phyloP scores from a whole-genome alignment of 2,888 invertebrate genomes.

The Selenia dentaria region DNA sequence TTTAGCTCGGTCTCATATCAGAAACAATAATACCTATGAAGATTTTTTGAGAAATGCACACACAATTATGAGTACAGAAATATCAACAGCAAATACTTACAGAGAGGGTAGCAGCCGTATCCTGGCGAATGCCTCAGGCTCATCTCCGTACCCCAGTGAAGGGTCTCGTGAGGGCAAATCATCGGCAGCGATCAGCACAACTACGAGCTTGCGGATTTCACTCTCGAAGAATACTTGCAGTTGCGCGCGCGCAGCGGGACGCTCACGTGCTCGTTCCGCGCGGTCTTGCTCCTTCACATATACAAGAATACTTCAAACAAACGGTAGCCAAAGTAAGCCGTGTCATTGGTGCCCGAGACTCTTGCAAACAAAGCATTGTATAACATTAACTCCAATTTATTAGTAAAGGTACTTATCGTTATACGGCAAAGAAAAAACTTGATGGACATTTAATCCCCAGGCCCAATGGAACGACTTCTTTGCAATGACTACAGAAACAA shows the following conservation, averaged over 20 bases:
- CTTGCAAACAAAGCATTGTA: background rate
- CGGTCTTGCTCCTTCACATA: slow-evolving; percentile 74
- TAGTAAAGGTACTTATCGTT: background rate
- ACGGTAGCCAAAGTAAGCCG: slow-evolving; percentile 31
- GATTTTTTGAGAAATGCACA: no score
- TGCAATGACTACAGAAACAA: slow-evolving; percentile 19
- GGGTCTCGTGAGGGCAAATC: slow-evolving; percentile 93
- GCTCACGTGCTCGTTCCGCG: slow-evolving; percentile 81
- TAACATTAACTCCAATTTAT: background rate
- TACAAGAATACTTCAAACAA: slow-evolving; percentile 14
- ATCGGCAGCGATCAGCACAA: slow-evolving; percentile 94
- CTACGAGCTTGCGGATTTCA: slow-evolving; percentile 92
- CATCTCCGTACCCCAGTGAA: slow-evolving; percentile 89
- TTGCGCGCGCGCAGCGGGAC: slow-evolving; percentile 92
- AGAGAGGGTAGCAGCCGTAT: slow-evolving; percentile 91
- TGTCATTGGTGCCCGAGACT: slow-evolving; percentile 18
- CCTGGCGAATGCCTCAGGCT: slow-evolving; percentile 94
- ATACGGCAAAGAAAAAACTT: background rate
- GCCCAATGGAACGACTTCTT: slow-evolving; percentile 39
- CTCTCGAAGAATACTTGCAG: slow-evolving; percentile 96
- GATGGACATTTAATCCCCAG: slow-evolving; percentile 9
- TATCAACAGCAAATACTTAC: slow-evolving; percentile 85
- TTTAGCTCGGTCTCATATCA: no score
- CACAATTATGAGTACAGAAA: no score
- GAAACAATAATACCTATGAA: no score